Evolutionary conservation across 2,113 vertebrate genomes (phyloP).

Genomic region (Oostethus manadensis): DNA sequence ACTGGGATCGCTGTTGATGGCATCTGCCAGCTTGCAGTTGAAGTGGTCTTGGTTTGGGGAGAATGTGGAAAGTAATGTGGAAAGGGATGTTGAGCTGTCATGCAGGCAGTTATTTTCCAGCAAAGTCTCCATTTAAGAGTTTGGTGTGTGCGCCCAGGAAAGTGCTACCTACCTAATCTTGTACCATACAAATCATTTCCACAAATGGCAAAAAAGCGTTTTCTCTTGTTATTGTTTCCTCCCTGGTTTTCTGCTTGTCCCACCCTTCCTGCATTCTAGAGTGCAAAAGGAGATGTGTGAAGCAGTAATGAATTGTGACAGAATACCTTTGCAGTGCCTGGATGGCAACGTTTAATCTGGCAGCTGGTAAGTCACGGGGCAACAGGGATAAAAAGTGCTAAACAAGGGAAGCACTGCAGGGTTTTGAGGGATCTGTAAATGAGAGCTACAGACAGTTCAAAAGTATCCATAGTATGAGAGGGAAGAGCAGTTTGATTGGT

Average conservation of each 20-base stretch:
- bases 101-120: conserved; percentile 47
- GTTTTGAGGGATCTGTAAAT: conserved; percentile 7
- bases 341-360: not conserved
- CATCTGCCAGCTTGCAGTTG: conserved; percentile 29
- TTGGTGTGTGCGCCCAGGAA: conserved; percentile 25
- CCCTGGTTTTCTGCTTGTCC: conserved; percentile 21
- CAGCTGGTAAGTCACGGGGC: not conserved
- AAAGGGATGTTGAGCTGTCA: conserved; percentile 53
- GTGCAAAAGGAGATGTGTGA: conserved; percentile 5
- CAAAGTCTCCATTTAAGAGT: conserved; percentile 41
- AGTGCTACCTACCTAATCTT: conserved; percentile 18
- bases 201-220: conserved; percentile 68
- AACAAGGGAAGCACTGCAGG: not conserved
- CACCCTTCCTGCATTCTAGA: conserved; percentile 29
- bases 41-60: conserved; percentile 31
- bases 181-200: conserved; percentile 45
- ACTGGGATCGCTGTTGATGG: conserved; percentile 19
- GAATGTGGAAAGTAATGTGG: conserved; percentile 54
- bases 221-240: conserved; percentile 63
- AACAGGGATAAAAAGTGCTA: not conserved
- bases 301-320: conserved; percentile 28
- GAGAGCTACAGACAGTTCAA: conserved; percentile 9
- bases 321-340: conserved; percentile 4
- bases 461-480: conserved; percentile 8
- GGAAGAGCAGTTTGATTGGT: conserved; percentile 1